These are phyloP conservation scores for Odocoileus virginianus DNA, from an alignment of 2,113 vertebrate species.

Conservation along the genomic window DNA sequence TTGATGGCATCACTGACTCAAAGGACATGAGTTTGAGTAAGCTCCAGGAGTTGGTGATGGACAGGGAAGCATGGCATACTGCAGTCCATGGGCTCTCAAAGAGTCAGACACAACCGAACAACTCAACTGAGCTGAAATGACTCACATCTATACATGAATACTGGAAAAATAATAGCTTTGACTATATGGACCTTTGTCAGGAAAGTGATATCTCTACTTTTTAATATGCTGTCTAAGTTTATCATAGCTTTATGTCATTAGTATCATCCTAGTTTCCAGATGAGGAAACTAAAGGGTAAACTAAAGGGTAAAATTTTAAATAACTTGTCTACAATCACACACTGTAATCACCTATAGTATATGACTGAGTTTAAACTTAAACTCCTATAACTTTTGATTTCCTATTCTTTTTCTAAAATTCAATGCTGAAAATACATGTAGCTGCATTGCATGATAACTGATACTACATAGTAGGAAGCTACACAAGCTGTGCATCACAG, in stretches of 20 bases:
- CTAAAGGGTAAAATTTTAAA: neutral
- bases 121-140: neutral
- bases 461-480: neutral
- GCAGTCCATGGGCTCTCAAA: neutral
- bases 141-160: neutral
- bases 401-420: neutral
- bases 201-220: neutral
- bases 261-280: neutral
- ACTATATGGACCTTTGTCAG: neutral
- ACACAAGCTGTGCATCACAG: neutral
- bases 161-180: neutral
- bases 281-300: neutral
- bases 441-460: neutral
- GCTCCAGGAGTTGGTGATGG: neutral
- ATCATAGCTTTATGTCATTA: neutral
- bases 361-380: neutral
- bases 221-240: neutral
- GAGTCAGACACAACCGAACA: neutral
- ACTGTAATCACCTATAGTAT: neutral
- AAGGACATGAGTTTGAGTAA: neutral
- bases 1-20: neutral
- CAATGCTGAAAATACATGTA: neutral
- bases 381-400: neutral
- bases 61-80: neutral
- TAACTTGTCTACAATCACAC: neutral